Percentiles rank a stretch among this genome's conserved stretches.
Conservation (phyloP, 2,797 vertebrate species). For the Eulemur rubriventer region DNA sequence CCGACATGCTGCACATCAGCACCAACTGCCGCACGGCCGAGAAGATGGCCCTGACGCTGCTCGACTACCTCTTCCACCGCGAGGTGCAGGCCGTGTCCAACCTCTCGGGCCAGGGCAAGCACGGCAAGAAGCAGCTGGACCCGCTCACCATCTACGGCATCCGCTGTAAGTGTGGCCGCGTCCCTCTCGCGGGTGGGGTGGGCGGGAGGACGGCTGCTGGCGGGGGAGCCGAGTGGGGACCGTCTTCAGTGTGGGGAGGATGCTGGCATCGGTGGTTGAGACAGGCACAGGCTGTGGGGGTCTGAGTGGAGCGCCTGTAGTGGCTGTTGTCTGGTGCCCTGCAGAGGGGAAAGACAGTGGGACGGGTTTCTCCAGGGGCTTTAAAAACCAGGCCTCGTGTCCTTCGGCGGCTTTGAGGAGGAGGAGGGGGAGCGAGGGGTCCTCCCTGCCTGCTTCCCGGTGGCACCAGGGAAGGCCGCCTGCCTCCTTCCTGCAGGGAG, state of each 20-base stretch:
- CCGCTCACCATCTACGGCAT: conserved; percentile 99
- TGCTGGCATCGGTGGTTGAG: neutral
- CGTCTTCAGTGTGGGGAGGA: fast-evolving
- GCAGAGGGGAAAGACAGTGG: fast-evolving
- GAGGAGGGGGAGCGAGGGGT: neutral
- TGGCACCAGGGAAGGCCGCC: fast-evolving
- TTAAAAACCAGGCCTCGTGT: neutral
- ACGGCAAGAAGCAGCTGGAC: conserved; percentile 98
- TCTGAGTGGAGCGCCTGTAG: neutral
- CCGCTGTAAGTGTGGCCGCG: conserved; percentile 91
- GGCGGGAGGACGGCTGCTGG: neutral
- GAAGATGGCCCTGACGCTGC: conserved; percentile 97
- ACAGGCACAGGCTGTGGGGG: fast-evolving
- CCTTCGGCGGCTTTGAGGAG: neutral
- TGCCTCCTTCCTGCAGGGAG: neutral
- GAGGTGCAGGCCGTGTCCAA: conserved; percentile 99
- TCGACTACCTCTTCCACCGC: conserved; percentile 98
- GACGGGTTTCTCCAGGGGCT: neutral
- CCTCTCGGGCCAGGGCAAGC: conserved; percentile 98
- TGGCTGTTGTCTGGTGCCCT: neutral
- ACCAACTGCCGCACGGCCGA: conserved; percentile 98
- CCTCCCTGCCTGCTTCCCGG: neutral
- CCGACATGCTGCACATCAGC: conserved; percentile 98
- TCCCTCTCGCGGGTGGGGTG: fast-evolving
- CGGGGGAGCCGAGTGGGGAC: fast-evolving